Evolutionary conservation across 2,888 invertebrate species (phyloP).

Genomic region (Cerastis rubricosa): DNA sequence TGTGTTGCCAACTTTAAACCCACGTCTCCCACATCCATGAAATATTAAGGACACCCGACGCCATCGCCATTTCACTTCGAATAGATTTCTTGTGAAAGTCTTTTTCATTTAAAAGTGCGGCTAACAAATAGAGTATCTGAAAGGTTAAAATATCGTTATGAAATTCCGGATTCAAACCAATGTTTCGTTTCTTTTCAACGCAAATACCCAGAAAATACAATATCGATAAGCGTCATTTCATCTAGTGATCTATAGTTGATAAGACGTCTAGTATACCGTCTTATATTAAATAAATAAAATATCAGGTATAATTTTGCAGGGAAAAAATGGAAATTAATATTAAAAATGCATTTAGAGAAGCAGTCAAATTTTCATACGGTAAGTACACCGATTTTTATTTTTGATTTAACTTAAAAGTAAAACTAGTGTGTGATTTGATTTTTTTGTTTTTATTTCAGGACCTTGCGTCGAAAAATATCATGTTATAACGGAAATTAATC

Average conservation of each 20-base stretch:
- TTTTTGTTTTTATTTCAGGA: constrained; percentile 65
- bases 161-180: not conserved
- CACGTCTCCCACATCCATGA: constrained; percentile 12
- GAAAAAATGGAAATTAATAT: constrained; percentile 79
- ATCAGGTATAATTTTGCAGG: not conserved
- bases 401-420: too few relatives aligned
- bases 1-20: constrained; percentile 18
- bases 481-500: constrained; percentile 46
- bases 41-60: not conserved
- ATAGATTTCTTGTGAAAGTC: not conserved
- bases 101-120: not conserved
- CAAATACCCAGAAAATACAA: not conserved
- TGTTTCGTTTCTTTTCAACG: not conserved
- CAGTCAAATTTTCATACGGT: constrained; percentile 75
- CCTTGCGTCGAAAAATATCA: constrained; percentile 58
- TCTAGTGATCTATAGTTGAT: not conserved
- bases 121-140: not conserved
- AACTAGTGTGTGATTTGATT: not conserved
- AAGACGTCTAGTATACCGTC: not conserved
- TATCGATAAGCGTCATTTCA: constrained; percentile 19
- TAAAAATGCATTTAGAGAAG: constrained; percentile 76
- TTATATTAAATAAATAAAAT: not conserved
- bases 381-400: constrained; percentile 52
- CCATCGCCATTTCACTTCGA: not conserved
- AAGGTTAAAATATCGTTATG: not conserved